Evolutionary conservation across 2,888 invertebrate species (phyloP).

Genomic region (Heliconius aoede): DNA sequence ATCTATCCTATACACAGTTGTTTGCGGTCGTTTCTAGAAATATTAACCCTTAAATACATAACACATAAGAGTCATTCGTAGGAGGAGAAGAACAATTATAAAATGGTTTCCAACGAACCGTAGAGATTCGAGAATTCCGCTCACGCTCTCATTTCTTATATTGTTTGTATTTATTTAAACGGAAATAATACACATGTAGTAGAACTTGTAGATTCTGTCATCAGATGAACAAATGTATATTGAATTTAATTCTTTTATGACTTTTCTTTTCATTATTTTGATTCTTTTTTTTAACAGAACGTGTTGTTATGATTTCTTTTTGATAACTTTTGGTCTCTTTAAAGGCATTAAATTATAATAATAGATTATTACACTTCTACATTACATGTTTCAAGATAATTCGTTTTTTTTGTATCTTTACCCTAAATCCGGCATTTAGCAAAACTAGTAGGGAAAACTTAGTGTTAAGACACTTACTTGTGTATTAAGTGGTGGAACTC

Average conservation of each 20-base stretch:
- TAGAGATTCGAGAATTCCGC: conserved; percentile 12
- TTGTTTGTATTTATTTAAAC: conserved; percentile 17
- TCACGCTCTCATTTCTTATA: neutral
- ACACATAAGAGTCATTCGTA: neutral
- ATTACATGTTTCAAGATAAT: too few species aligned
- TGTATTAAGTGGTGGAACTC: neutral
- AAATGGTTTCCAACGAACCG: neutral
- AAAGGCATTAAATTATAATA: neutral
- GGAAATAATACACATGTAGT: neutral
- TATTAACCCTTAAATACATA: neutral
- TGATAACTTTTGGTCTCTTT: neutral
- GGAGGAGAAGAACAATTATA: neutral
- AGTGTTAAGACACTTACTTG: neutral
- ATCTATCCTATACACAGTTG: neutral
- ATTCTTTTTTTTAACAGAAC: too few species aligned
- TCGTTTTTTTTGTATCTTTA: too few species aligned
- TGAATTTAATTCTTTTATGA: neutral
- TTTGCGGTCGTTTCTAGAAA: neutral
- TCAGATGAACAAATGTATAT: neutral
- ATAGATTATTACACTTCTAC: too few species aligned
- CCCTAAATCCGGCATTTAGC: too few species aligned
- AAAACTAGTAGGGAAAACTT: too few species aligned
- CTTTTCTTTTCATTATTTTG: too few species aligned
- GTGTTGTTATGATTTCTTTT: neutral
- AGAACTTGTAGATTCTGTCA: neutral